Base-by-base conservation (phyloP, 92 coral and sea anemone species). In the Umimayanthus kanabou region DNA sequence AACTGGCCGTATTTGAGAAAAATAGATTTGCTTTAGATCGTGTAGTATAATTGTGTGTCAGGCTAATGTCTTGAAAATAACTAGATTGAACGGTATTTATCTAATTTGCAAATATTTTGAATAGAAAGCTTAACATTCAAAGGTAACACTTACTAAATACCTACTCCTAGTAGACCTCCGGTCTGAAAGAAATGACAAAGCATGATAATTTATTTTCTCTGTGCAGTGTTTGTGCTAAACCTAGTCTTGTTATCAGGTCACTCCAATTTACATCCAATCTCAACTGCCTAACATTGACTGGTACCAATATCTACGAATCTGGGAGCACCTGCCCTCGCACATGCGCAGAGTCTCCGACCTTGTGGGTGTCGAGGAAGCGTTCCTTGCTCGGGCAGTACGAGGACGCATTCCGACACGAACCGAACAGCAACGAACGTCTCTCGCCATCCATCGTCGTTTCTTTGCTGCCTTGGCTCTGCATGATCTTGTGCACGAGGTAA, bases 231-330 rank as follows among this genome's bases (percentile, higher is more conserved):
- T 73, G 42, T 30, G 23, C 15, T 43, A 5, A 71, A 18, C 45
- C 53, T 61, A 3, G 49, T 40, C 39, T 58, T 76, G 18, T 69
- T 57, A 29, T 40, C 79, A 96, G 99, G 99, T 97, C 57, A 97
- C 98, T 18, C 99, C 99, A 20, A 97, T 95, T 73, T 97, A 97
- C 85, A 83, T 97, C 33, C 98, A 97, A 28, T 95, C 94, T 15
- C 98, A 95, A 80, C 96, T 98, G 98, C 98, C 99, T 76, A 95
- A 87, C 86, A 81, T 97, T 10, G 99, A 97, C 90, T 97, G 99
- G 99, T 92, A 92, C 89, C 99, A 97, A 87, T 97, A 94, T 89
- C 94, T 95, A 18, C 89, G 94, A 40, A 96, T 95, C 77, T 97
- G 97, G 98, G 99, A 97, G 87, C 97, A 94, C 64, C 91, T 97